Evolutionary conservation across 1,140 invertebrate genomes (phyloP).

Genomic region (Drosophila dunni): DNA sequence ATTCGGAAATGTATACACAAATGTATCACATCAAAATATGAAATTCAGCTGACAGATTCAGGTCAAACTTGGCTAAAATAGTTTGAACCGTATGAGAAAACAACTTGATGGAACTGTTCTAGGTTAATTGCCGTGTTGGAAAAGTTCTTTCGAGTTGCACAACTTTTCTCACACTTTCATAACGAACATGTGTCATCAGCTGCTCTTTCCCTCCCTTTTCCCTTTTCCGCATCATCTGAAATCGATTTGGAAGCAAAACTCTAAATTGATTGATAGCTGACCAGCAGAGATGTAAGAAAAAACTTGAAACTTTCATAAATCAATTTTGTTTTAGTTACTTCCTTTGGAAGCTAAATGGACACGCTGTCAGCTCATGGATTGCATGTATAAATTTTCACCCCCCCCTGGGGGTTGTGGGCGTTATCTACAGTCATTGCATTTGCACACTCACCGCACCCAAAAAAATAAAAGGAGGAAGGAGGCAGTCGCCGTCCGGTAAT

Average conservation of each 20-base stretch:
- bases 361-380: conserved; percentile 59
- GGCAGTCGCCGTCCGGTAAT: conserved; percentile 52
- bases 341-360: conserved; percentile 14
- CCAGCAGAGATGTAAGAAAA: background rate
- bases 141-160: conserved; percentile 15
- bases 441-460: conserved; percentile 57
- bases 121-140: conserved; percentile 9
- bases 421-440: conserved; percentile 62
- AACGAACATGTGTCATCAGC: background rate
- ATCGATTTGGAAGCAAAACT: conserved; percentile 17
- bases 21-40: conserved; percentile 27
- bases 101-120: conserved; percentile 9
- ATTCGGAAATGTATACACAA: conserved; percentile 4
- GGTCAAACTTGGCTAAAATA: conserved; percentile 10
- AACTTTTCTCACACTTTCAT: conserved; percentile 18
- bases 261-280: conserved; percentile 1
- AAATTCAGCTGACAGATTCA: conserved; percentile 33
- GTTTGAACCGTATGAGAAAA: background rate
- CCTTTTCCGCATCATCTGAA: conserved; percentile 1
- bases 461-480: background rate
- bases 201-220: background rate
- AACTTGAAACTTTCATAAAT: background rate
- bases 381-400: conserved; percentile 51
- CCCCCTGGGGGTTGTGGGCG: background rate
- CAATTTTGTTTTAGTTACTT: conserved; percentile 1